A percentile compares a stretch with the other conserved stretches of the same genome.
Conservation (phyloP, 1,140 invertebrate species). For the Trissolcus basalis region DNA sequence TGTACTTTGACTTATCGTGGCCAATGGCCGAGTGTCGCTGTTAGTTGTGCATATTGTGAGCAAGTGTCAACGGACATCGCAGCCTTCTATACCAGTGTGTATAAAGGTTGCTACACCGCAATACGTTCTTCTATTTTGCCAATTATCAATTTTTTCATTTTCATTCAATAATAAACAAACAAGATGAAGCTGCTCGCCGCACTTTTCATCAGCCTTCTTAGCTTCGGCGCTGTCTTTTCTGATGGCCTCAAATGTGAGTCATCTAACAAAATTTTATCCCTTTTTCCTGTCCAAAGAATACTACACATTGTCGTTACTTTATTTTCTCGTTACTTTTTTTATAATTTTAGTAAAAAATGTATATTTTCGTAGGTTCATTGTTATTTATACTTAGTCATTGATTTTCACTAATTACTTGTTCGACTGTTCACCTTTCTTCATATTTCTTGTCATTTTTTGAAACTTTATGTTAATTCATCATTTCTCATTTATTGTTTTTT, state of each 20-base stretch:
- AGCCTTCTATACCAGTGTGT: constrained; percentile 92
- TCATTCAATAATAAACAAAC: constrained; percentile 23
- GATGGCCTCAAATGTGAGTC: constrained; percentile 70
- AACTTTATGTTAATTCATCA: no score
- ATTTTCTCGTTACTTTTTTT: no score
- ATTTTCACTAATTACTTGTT: no score
- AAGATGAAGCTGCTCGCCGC: constrained; percentile 58
- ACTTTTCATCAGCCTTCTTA: constrained; percentile 42
- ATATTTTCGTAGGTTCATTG: no score
- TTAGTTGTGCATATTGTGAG: constrained; percentile 62
- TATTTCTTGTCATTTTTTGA: neutral
- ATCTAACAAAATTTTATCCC: neutral
- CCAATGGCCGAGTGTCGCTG: constrained; percentile 62
- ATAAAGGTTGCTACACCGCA: constrained; percentile 81
- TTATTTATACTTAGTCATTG: no score
- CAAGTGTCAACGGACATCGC: constrained; percentile 41
- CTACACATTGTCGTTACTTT: no score
- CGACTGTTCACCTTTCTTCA: no score
- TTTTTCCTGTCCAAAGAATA: no score
- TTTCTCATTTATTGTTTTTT: neutral
- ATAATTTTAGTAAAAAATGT: no score
- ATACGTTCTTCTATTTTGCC: no score
- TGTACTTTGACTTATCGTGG: constrained; percentile 57
- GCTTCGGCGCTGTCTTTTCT: constrained; percentile 44
- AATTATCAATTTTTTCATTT: constrained; percentile 1